Evolutionary conservation across 2,797 vertebrate genomes (phyloP), one percentile per base, ranked within the genome.

Genomic region (Otolemur crassicaudatus): DNA sequence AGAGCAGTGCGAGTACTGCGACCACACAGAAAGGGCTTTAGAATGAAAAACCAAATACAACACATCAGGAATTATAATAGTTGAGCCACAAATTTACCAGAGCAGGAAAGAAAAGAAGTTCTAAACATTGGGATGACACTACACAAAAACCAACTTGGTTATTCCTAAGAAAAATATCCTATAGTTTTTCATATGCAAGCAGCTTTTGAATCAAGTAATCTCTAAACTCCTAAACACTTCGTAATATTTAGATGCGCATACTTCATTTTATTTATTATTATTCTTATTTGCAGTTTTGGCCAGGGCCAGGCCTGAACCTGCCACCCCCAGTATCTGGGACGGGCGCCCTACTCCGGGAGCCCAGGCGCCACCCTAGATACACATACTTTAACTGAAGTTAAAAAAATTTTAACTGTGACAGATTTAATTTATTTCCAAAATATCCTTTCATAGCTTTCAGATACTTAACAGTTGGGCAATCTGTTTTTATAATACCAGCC

Each of bases 41-140:
- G 60, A 97, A 96, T 85, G 88, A 96, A 96, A 95, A 92, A 94
- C 67, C 49, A 97, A 95, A 61, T 81, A 85, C 46, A 88, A 19
- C 46, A 37, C 58, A 94, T 86, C 95, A 79, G 16, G 40, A 94
- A 94, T 94, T 93, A 63, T 65, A 95, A 96, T 90, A 95, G 90
- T 13, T 77, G 88, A 93, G 49, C 82, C 87, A 87, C 37, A 97
- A 46, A 93, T 77, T 97, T 95, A 92, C 83, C 88, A 94, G 73
- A 93, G 37, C 67, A 96, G 58, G 31, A 86, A 96, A 92, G 31
- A 86, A 96, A 92, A 95, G 73, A 88, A 95, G 34, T 83, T 94
- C 79, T 85, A 40, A 40, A 80, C 31, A 27, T 31, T 79, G n/a
- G 67, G 37, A 93, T 96, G 90, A 91, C 79, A 85, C 58, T 91